These are phyloP conservation scores for Eonycteris spelaea DNA, from an alignment of 2,113 vertebrate species.

Conservation along the genomic window DNA sequence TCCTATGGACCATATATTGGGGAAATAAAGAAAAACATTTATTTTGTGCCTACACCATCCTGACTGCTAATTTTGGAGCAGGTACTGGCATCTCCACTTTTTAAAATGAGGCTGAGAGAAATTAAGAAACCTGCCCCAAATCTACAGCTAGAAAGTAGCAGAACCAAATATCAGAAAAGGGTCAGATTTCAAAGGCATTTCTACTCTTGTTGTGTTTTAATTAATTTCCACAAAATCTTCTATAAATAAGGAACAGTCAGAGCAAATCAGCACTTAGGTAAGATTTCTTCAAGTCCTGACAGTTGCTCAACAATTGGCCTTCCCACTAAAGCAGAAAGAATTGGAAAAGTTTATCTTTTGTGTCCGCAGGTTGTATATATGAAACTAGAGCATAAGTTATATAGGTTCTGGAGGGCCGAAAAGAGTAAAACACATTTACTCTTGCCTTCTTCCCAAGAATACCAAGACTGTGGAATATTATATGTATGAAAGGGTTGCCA, in stretches of 20 bases:
- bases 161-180: background rate
- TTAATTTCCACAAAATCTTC: background rate
- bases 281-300: background rate
- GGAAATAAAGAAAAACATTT: background rate
- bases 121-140: background rate
- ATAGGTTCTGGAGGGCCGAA: background rate
- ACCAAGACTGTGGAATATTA: background rate
- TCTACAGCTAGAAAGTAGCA: background rate
- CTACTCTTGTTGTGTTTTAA: background rate
- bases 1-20: background rate
- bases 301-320: background rate
- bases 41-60: background rate
- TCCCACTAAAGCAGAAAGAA: background rate
- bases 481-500: background rate
- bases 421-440: constrained; percentile 28
- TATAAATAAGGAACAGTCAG: background rate
- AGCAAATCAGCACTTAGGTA: background rate
- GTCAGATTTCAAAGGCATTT: background rate
- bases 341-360: background rate
- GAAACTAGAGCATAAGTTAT: background rate
- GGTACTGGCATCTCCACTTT: background rate
- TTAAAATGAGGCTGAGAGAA: background rate
- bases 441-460: constrained; percentile 14
- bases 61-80: background rate
- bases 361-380: background rate